Base-by-base conservation (phyloP, 1,140 invertebrate species). In the Oryctes rhinoceros region DNA sequence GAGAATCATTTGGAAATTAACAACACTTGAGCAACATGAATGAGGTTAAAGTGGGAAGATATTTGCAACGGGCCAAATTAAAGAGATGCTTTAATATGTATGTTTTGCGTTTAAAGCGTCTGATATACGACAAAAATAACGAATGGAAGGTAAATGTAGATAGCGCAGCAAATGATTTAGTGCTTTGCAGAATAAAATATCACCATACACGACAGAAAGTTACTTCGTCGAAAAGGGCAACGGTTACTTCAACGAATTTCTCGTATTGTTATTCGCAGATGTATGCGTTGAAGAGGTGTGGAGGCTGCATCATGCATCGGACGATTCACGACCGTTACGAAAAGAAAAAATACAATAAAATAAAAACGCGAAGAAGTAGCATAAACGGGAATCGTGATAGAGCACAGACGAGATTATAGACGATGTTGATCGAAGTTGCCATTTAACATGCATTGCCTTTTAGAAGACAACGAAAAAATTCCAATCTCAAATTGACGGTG, bases 301-400 rank as follows among this genome's bases (percentile, higher is more conserved):
- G 49, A 53, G 49, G 49, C 11, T 53, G 13, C 49, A 53, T 53
- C 49, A 53, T 67, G 65, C 11, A 62, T 62, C 7, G 35, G 65
- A 30, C 65, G 65, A 20, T 35, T 67, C 65, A 67, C 65, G 65
- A 67, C 49, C n/a, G 49, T 15, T 53, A 18, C 49, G n/a, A 53
- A 13, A 53, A 53, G n/a, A 18, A 53, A 53, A 53, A 53, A 53
- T 13, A 15, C 1, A 20, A 24, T 1, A 4, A 13, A 67, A 30
- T 30, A 30, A 67, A 67, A 20, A 67, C 24, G 65, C n/a, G 65
- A 18, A 30, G 65, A 67, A 67, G 65, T 67, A 24, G 20, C 65
- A 67, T 67, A 67, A 67, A 67, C 20, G 65, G 65, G 30, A 67
- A 35, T 67, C 65, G 65, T 67, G 65, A 67, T 67, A 67, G 65